Evolutionary conservation across 2,113 vertebrate genomes (phyloP).

Genomic region (Crotalus viridis): DNA sequence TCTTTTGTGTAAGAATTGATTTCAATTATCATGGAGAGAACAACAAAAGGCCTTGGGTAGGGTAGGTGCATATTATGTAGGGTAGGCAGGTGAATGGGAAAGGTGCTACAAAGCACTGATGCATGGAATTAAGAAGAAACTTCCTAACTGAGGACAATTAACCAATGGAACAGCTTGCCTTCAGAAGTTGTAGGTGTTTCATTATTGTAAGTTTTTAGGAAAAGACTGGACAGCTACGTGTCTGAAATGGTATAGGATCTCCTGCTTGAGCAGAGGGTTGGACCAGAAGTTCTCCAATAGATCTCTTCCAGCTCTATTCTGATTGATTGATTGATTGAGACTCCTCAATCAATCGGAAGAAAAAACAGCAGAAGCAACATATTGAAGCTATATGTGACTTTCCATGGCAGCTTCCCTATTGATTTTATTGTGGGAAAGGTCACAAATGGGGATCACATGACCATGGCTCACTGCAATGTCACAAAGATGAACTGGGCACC

Average conservation of each 20-base stretch:
- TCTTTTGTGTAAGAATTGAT: constrained; percentile 31
- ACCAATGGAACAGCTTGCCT: neutral
- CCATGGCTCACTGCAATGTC: neutral
- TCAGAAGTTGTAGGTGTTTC: neutral
- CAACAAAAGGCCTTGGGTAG: neutral
- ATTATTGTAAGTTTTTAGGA: neutral
- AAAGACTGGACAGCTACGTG: neutral
- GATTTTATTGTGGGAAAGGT: neutral
- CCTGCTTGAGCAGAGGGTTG: too few relatives aligned
- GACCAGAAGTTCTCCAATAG: too few relatives aligned
- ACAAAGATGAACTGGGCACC: neutral
- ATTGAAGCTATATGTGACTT: neutral
- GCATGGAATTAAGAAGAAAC: neutral
- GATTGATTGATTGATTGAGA: too few relatives aligned
- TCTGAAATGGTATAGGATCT: neutral
- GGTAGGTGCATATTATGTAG: neutral
- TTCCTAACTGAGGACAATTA: too few relatives aligned
- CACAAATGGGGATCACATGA: neutral
- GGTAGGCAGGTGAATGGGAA: neutral
- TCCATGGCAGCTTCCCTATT: neutral
- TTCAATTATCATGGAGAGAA: neutral
- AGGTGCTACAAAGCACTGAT: neutral
- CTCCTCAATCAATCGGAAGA: too few relatives aligned
- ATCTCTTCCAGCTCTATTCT: too few relatives aligned
- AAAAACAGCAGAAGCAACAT: too few relatives aligned